phyloP scores from a whole-genome alignment of 1,140 invertebrate species.

The Telenomus remus region DNA sequence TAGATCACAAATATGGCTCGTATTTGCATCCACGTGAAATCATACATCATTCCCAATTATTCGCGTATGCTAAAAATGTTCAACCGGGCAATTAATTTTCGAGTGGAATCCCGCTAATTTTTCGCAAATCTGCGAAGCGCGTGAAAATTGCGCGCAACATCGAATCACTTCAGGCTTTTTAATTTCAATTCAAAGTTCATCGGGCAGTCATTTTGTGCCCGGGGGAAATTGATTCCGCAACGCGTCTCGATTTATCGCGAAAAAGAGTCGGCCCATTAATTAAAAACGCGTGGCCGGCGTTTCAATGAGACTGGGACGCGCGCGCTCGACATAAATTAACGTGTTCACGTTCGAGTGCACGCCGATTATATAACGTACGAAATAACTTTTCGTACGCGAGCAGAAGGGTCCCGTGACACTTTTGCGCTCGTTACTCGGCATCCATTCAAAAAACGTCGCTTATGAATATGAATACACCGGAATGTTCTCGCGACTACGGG shows the following conservation, averaged over 20 bases:
- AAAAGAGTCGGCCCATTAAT: slow-evolving; percentile 16
- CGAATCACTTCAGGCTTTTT: no score
- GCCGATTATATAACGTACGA: slow-evolving; percentile 26
- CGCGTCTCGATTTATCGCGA: slow-evolving; percentile 9
- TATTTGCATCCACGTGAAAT: no score
- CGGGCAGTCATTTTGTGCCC: slow-evolving; percentile 1
- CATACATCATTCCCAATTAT: no score
- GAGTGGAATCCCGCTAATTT: no score
- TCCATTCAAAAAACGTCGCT: slow-evolving; percentile 6
- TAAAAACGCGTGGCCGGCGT: slow-evolving; percentile 28
- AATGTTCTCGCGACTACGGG: not conserved
- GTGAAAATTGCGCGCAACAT: no score
- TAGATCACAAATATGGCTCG: no score
- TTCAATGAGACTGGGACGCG: not conserved
- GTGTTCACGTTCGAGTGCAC: slow-evolving; percentile 4
- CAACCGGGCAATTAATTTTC: no score
- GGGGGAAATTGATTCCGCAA: slow-evolving; percentile 20
- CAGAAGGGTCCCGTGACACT: slow-evolving; percentile 6
- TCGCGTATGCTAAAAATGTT: no score
- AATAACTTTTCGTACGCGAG: slow-evolving; percentile 9
- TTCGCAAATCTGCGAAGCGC: no score
- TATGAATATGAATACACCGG: slow-evolving; percentile 20
- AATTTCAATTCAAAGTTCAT: no score
- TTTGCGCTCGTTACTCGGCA: slow-evolving; percentile 13
- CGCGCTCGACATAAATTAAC: slow-evolving; percentile 21